Percentiles rank a stretch among this genome's conserved stretches.
Conservation (phyloP, 2,113 vertebrate genomes). For the Brachyhypopomus occidentalis region DNA sequence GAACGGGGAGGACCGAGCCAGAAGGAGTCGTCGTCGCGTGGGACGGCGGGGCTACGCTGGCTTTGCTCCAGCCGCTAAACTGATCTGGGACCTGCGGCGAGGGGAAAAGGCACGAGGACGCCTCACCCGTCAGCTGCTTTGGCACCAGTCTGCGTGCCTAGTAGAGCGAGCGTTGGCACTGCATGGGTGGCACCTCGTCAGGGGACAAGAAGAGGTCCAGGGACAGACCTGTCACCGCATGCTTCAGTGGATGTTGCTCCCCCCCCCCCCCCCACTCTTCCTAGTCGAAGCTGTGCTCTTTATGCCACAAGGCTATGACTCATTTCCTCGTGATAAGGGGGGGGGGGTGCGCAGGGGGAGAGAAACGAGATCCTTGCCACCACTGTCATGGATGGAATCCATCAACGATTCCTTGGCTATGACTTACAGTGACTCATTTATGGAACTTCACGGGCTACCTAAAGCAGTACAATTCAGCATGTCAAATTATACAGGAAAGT, state of each 20-base stretch:
- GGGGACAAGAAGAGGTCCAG: neutral
- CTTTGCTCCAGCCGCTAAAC: too few species aligned
- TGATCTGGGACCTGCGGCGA: neutral
- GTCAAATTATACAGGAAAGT: constrained; percentile 13
- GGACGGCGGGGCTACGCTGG: neutral
- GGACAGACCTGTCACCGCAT: neutral
- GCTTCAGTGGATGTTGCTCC: neutral
- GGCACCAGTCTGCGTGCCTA: constrained; percentile 73
- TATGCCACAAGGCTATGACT: neutral
- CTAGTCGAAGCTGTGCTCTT: neutral
- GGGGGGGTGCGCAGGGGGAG: neutral
- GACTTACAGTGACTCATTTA: neutral
- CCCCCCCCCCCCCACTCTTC: neutral
- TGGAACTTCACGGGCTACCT: neutral
- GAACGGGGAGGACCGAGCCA: constrained; percentile 62
- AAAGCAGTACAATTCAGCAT: neutral
- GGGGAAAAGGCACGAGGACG: too few species aligned
- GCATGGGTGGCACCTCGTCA: constrained; percentile 31
- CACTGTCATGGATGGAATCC: neutral
- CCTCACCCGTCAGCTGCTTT: constrained; percentile 51
- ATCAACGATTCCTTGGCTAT: neutral
- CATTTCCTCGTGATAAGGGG: neutral
- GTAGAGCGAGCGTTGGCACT: constrained; percentile 61
- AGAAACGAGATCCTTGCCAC: neutral
- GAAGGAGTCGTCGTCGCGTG: constrained; percentile 47